Evolutionary conservation across 2,888 invertebrate species (phyloP).

Genomic region (Cephonodes hylas): DNA sequence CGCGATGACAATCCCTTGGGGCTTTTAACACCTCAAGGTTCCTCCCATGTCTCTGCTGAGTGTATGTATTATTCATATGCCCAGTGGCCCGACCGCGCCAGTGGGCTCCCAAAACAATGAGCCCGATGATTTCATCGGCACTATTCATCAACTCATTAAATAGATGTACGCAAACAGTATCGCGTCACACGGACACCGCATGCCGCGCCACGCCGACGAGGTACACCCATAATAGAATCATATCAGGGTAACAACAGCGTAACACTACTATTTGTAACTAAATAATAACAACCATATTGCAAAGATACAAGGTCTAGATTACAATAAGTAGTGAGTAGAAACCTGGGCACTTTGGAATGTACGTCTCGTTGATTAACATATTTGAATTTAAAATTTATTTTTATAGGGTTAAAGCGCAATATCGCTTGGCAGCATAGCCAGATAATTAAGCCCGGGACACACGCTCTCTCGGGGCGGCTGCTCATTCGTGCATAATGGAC

Average conservation of each 20-base stretch:
- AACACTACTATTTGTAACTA: not conserved
- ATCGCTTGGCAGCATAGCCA: conserved; percentile 26
- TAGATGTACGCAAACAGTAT: conserved; percentile 57
- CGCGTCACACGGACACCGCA: conserved; percentile 63
- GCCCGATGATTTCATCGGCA: conserved; percentile 50
- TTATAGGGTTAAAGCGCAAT: conserved; percentile 29
- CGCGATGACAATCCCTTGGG: not conserved
- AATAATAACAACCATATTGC: conserved; percentile 28
- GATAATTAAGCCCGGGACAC: conserved; percentile 72
- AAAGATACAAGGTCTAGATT: conserved; percentile 25
- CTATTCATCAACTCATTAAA: conserved; percentile 56
- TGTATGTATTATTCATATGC: not conserved
- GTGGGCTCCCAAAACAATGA: conserved; percentile 33
- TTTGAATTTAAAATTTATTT: conserved; percentile 45
- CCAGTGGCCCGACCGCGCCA: not conserved
- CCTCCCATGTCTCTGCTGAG: not conserved
- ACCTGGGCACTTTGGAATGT: conserved; percentile 48
- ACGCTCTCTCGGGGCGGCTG: conserved; percentile 78
- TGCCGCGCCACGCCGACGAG: conserved; percentile 56
- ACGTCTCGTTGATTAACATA: conserved; percentile 30
- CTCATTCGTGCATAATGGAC: conserved; percentile 80
- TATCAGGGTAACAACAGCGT: conserved; percentile 11
- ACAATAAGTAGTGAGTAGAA: conserved; percentile 23
- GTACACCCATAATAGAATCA: conserved; percentile 76
- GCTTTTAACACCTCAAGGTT: not conserved